A percentile compares a stretch with the other conserved stretches of the same genome.
phyloP scores from a whole-genome alignment of 2,113 vertebrate species.

The Urocitellus parryii region DNA sequence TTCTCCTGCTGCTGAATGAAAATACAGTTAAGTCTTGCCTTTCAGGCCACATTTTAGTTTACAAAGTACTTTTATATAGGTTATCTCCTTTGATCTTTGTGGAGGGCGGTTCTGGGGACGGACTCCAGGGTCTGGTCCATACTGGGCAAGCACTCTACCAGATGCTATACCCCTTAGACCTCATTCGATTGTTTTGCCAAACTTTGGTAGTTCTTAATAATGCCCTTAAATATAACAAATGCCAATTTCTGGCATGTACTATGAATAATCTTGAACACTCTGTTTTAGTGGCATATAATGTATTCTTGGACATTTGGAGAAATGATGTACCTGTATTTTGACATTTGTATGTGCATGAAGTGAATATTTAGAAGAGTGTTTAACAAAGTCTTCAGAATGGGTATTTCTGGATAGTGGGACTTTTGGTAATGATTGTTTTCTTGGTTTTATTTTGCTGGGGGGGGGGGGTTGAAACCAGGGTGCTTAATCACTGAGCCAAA shows the following conservation, averaged over 20 bases:
- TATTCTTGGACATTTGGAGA: not conserved
- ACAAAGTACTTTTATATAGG: not conserved
- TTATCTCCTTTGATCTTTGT: slow-evolving; percentile 16
- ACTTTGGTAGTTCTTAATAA: not conserved
- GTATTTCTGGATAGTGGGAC: not conserved
- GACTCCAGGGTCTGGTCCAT: not conserved
- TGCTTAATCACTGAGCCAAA: no score
- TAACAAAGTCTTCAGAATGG: not conserved
- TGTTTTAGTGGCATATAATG: slow-evolving; percentile 4
- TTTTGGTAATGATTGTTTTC: not conserved
- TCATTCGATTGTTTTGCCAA: not conserved
- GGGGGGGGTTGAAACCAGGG: not conserved
- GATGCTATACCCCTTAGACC: not conserved
- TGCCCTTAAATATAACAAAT: not conserved
- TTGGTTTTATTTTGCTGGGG: not conserved
- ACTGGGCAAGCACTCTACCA: not conserved
- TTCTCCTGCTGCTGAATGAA: not conserved
- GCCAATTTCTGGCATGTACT: not conserved
- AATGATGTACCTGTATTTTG: not conserved
- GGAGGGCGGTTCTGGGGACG: not conserved
- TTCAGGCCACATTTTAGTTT: not conserved
- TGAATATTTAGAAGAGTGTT: not conserved
- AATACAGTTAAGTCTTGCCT: not conserved
- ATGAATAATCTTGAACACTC: not conserved
- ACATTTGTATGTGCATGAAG: not conserved